These are phyloP conservation scores for Morone saxatilis DNA, from an alignment of 2,113 vertebrate species.

Conservation along the genomic window DNA sequence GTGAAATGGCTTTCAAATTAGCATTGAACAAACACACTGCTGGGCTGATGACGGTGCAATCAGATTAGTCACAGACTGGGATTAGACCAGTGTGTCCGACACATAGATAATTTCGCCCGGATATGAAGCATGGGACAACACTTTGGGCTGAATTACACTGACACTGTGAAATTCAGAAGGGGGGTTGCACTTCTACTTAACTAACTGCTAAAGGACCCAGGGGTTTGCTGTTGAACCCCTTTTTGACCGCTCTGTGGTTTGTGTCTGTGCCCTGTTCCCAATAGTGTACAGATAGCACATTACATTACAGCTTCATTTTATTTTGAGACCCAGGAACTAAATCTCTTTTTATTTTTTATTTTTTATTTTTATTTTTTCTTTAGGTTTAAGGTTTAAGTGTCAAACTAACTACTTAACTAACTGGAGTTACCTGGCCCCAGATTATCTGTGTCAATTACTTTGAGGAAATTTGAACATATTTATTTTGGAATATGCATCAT, in stretches of 20 bases:
- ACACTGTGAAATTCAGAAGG: conserved; percentile 53
- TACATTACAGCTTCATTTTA: background rate
- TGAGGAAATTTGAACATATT: no score
- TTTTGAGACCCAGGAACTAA: background rate
- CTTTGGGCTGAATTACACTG: conserved; percentile 51
- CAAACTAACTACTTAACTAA: no score
- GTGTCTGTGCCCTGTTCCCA: no score
- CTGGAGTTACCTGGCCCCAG: no score
- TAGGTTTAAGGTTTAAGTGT: no score
- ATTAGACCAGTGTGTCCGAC: conserved; percentile 63
- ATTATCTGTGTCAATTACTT: no score
- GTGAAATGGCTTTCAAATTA: conserved; percentile 63
- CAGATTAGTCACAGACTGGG: conserved; percentile 77
- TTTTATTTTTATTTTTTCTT: no score
- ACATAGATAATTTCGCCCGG: conserved; percentile 45
- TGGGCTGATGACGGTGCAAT: conserved; percentile 45
- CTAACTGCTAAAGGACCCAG: background rate
- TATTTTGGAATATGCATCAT: no score
- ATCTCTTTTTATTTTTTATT: no score
- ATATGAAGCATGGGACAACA: conserved; percentile 16
- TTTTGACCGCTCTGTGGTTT: background rate
- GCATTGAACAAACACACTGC: conserved; percentile 54
- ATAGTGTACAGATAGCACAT: background rate
- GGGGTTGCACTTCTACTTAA: background rate
- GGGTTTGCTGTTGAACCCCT: background rate